Evolutionary conservation across 2,113 vertebrate genomes (phyloP).

Genomic region (Brienomyrus brachyistius): DNA sequence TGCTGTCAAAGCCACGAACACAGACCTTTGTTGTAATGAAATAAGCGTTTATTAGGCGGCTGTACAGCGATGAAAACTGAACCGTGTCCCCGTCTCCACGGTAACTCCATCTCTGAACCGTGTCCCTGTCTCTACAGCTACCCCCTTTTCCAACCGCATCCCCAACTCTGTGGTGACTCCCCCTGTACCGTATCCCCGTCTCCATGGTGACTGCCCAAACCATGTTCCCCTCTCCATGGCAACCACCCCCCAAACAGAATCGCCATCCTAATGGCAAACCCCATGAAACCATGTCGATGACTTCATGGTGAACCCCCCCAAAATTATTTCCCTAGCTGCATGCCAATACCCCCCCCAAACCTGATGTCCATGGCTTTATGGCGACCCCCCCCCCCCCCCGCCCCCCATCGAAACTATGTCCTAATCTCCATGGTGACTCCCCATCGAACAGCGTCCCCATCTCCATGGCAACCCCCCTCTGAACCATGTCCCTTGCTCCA

Average conservation of each 20-base stretch:
- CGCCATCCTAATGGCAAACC: background rate
- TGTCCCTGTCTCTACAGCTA: background rate
- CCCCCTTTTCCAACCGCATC: background rate
- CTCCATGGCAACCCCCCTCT: too few species aligned
- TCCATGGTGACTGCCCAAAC: background rate
- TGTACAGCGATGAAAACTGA: background rate
- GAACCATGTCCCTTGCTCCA: too few species aligned
- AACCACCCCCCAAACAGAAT: background rate
- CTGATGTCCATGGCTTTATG: too few species aligned
- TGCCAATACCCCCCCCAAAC: too few species aligned
- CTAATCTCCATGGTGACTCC: too few species aligned
- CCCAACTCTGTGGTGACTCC: background rate
- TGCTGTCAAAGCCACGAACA: background rate
- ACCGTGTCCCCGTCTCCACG: background rate
- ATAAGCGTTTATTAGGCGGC: background rate
- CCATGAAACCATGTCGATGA: background rate
- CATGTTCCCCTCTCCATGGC: background rate
- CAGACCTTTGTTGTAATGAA: conserved; percentile 3
- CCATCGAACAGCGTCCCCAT: too few species aligned
- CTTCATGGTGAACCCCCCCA: background rate
- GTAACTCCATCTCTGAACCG: background rate
- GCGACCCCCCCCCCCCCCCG: too few species aligned
- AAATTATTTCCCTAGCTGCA: background rate
- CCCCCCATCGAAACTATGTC: too few species aligned
- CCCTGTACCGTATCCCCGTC: background rate